Conservation (phyloP, 2,888 invertebrate genomes). For the Synergus gifuensis region DNA sequence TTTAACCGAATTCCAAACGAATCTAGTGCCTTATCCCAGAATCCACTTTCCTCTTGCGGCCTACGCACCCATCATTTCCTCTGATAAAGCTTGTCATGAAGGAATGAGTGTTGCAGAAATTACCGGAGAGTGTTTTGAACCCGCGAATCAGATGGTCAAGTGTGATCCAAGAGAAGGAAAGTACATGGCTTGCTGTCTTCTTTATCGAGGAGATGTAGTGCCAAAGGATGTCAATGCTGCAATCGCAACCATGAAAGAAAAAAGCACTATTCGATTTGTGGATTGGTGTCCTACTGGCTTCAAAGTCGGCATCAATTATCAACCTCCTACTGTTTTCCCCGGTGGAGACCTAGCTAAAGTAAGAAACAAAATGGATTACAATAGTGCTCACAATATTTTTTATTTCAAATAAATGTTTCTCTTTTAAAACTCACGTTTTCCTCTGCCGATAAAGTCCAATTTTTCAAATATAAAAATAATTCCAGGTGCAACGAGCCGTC, state of each 20-base stretch:
- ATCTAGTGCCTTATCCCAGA: slow-evolving; percentile 84
- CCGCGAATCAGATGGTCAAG: slow-evolving; percentile 93
- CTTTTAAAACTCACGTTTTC: not conserved
- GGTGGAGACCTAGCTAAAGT: slow-evolving; percentile 74
- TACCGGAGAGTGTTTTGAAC: slow-evolving; percentile 93
- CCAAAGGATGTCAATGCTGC: slow-evolving; percentile 93
- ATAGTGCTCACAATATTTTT: not conserved
- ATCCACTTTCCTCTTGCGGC: slow-evolving; percentile 84
- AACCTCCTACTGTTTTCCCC: slow-evolving; percentile 73
- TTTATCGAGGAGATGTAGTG: slow-evolving; percentile 94
- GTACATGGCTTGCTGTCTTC: slow-evolving; percentile 93
- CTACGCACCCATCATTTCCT: slow-evolving; percentile 86
- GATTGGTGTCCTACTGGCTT: slow-evolving; percentile 97
- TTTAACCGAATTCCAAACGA: slow-evolving; percentile 94
- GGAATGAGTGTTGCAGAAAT: slow-evolving; percentile 89
- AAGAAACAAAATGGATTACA: slow-evolving; percentile 23
- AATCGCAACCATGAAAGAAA: slow-evolving; percentile 88
- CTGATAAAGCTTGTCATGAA: slow-evolving; percentile 86
- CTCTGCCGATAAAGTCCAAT: not conserved
- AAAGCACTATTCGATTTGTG: slow-evolving; percentile 91
- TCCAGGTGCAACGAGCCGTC: slow-evolving; percentile 71
- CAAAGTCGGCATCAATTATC: slow-evolving; percentile 83
- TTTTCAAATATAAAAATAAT: slow-evolving; percentile 1
- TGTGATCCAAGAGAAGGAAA: slow-evolving; percentile 91
- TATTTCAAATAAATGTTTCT: not conserved